Evolutionary conservation across 2,113 vertebrate genomes (phyloP).

Genomic region (Thamnophis sirtalis): DNA sequence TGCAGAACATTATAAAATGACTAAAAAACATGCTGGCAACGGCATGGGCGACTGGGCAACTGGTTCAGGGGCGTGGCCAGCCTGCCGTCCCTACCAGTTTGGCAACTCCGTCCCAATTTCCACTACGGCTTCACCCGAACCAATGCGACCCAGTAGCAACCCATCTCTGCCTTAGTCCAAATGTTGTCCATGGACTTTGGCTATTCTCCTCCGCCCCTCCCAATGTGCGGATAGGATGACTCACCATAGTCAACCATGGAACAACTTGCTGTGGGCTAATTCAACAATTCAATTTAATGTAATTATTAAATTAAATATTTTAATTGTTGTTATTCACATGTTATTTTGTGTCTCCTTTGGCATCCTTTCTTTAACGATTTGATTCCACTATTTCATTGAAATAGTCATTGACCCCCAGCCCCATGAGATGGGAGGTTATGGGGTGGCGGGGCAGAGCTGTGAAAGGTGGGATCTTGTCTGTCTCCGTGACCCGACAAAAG

Average conservation of each 20-base stretch:
- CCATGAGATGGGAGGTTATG: not conserved
- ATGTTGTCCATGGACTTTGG: not conserved
- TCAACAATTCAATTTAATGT: not conserved
- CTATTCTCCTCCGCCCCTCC: not conserved
- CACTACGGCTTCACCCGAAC: too few species aligned
- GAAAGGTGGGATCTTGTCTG: not conserved
- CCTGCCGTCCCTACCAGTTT: too few species aligned
- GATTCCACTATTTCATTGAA: not conserved
- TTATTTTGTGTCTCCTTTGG: not conserved
- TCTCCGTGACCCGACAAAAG: too few species aligned
- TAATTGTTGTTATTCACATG: not conserved
- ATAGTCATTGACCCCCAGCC: too few species aligned
- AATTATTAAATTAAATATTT: not conserved
- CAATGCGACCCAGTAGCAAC: too few species aligned
- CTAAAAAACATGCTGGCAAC: too few species aligned
- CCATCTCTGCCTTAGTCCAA: not conserved
- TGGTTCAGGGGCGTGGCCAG: too few species aligned
- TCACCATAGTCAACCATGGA: not conserved
- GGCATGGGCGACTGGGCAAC: too few species aligned
- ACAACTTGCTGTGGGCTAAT: not conserved
- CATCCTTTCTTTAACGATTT: not conserved
- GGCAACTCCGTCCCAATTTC: too few species aligned
- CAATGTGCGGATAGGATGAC: not conserved
- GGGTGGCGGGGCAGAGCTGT: too few species aligned
- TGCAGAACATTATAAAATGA: too few species aligned